A percentile compares a stretch with the other conserved stretches of the same genome.
Conservation (phyloP, 2,888 invertebrate genomes). For the Philhelius pedissequus region DNA sequence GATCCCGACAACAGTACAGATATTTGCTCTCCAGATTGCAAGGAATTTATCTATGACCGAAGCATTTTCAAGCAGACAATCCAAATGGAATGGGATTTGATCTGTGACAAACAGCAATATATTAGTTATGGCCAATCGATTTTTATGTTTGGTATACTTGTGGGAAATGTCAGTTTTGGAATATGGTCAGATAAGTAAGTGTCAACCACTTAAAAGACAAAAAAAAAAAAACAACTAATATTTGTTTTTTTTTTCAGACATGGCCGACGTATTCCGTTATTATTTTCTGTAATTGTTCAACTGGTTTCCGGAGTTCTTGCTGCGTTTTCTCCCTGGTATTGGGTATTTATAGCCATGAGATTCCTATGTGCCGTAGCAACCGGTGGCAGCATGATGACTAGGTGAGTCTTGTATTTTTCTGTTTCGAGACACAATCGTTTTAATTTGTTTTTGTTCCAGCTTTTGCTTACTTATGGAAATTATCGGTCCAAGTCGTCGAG, state of each 20-base stretch:
- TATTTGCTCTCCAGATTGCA: conserved; percentile 81
- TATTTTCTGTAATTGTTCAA: conserved; percentile 85
- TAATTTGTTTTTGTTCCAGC: conserved; percentile 74
- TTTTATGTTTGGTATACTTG: conserved; percentile 87
- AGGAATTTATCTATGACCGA: conserved; percentile 82
- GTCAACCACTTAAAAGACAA: neutral
- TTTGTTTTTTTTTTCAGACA: conserved; percentile 79
- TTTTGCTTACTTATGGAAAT: conserved; percentile 84
- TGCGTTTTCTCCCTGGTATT: conserved; percentile 84
- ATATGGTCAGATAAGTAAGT: conserved; percentile 85
- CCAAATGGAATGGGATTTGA: conserved; percentile 86
- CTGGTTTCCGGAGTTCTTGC: conserved; percentile 84
- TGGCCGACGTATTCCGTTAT: conserved; percentile 85
- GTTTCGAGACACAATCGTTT: no score
- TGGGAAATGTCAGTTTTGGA: conserved; percentile 87
- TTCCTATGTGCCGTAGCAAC: conserved; percentile 86
- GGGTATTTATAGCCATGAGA: conserved; percentile 82
- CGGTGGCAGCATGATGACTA: conserved; percentile 88
- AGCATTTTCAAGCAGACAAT: conserved; percentile 85
- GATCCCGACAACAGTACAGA: conserved; percentile 72
- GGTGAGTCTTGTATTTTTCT: conserved; percentile 28
- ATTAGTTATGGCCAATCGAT: conserved; percentile 86
- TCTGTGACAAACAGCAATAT: conserved; percentile 84
- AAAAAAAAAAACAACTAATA: neutral
- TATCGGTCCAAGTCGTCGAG: conserved; percentile 77